Evolutionary conservation across 2,797 vertebrate species (phyloP).

Genomic region (Parauchenoglanis punctatus): DNA sequence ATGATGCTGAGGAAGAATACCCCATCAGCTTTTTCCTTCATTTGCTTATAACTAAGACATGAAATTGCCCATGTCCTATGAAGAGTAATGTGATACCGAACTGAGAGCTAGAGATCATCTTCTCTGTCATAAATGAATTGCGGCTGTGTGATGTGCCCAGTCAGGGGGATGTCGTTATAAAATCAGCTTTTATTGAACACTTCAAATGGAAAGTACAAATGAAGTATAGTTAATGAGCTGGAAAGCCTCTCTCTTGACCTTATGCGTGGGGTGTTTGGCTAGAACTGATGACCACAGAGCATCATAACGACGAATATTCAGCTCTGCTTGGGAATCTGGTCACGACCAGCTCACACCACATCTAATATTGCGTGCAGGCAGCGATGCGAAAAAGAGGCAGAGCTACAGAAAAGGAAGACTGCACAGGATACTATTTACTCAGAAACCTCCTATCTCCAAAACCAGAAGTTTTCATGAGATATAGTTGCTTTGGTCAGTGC

Average conservation of each 20-base stretch:
- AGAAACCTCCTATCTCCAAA: not conserved
- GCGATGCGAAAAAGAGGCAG: constrained; percentile 32
- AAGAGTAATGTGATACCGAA: not conserved
- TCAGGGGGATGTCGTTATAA: constrained; percentile 12
- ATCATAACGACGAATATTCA: constrained; percentile 24
- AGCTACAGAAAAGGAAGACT: constrained; percentile 33
- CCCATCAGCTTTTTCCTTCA: constrained; percentile 9
- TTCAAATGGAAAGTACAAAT: constrained; percentile 49
- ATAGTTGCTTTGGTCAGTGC: constrained; percentile 1
- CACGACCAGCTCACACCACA: constrained; percentile 34
- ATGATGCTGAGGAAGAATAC: not conserved
- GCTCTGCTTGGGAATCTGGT: constrained; percentile 47
- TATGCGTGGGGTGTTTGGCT: constrained; percentile 37
- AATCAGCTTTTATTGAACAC: constrained; percentile 32
- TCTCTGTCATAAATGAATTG: constrained; percentile 13
- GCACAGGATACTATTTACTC: not conserved
- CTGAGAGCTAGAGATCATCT: constrained; percentile 26
- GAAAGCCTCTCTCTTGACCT: constrained; percentile 18
- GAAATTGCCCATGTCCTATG: not conserved
- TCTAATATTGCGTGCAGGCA: constrained; percentile 48
- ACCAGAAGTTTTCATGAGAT: constrained; percentile 9
- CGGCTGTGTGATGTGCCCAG: constrained; percentile 23
- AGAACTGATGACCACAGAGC: constrained; percentile 16
- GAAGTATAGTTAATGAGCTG: constrained; percentile 42
- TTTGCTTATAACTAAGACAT: constrained; percentile 18